Base-by-base conservation (phyloP, 1,140 invertebrate species). In the Heliothis virescens region DNA sequence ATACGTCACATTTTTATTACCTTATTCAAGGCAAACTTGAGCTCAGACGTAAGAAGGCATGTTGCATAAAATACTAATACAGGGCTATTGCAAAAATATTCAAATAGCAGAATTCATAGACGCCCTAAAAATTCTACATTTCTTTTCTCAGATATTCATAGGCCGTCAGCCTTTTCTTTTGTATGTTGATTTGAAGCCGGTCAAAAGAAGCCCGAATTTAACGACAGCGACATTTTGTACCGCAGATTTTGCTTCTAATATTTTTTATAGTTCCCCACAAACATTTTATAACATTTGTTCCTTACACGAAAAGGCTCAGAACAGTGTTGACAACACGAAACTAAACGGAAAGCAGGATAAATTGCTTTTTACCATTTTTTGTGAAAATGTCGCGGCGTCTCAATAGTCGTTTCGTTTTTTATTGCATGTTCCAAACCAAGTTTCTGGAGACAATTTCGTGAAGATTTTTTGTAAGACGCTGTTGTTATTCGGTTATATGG, bases 131-230 rank as follows among this genome's bases (percentile, higher is more conserved):
- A 41, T 7, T 41, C 34, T 0, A 41, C 3, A 41, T 26, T 16
- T 59, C 55, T 59, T 21, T 7, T 59, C 21, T 29, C 12, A 60
- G 15, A 60, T 60, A 60, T 60, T 60, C 57, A 3, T 59, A 59
- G 57, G 3, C 57, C 26, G 1, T 26, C 21, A 59, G 21, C 21
- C 57, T 21, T 26, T 12, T 18, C 57, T 12, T 59, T 59, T 59
- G 57, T 59, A 26, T 12, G 21, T 9, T 59, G 12, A 34, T 9
- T 41, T 59, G n/a, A 26, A 59, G 4, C 9, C 26, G 18, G 10
- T 29, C 18, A 3, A 57, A 12, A 59, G n/a, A 59, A 59, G 4
- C 11, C 21, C 57, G 9, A 26, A 29, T 59, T 26, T 59, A 4
- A 59, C 12, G 57, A 13, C 57, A 59, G 21, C 3, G 0, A 26